Conservation (phyloP, 53 echinoderm and acorn worm species). For the Mesocentrotus franciscanus region DNA sequence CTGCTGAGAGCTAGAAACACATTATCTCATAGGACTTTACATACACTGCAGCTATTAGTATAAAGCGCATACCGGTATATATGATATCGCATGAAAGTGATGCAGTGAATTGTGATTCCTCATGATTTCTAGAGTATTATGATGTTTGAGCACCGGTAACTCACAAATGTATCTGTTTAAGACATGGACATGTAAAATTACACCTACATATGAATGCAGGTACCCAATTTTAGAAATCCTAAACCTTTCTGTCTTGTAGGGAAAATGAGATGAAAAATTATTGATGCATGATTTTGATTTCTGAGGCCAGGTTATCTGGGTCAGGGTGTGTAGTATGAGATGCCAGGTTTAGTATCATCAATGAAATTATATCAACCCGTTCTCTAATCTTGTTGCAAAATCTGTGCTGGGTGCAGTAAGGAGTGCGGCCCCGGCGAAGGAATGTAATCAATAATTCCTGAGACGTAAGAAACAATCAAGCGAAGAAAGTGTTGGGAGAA, state of each 20-base stretch:
- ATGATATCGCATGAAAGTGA: too few species aligned
- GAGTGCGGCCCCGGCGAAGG: neutral
- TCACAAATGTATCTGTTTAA: neutral
- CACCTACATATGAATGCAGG: neutral
- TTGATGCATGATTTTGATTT: constrained; percentile 55
- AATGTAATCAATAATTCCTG: constrained; percentile 40
- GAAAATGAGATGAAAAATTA: constrained; percentile 1
- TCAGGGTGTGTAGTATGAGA: neutral
- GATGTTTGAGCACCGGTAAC: neutral
- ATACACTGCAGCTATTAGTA: too few species aligned
- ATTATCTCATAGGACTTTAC: too few species aligned
- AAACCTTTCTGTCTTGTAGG: neutral
- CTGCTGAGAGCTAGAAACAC: too few species aligned
- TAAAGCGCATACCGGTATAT: too few species aligned
- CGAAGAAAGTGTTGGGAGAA: neutral
- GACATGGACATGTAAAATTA: neutral
- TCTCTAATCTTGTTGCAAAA: neutral
- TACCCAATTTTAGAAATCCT: neutral
- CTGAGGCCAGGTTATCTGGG: constrained; percentile 28
- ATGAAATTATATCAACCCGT: constrained; percentile 24
- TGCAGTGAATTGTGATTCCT: neutral
- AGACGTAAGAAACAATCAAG: constrained; percentile 56
- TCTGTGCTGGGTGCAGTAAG: neutral
- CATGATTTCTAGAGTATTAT: neutral
- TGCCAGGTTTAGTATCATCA: neutral